Conservation (phyloP, 2,113 vertebrate species). For the Arizona elegans region DNA sequence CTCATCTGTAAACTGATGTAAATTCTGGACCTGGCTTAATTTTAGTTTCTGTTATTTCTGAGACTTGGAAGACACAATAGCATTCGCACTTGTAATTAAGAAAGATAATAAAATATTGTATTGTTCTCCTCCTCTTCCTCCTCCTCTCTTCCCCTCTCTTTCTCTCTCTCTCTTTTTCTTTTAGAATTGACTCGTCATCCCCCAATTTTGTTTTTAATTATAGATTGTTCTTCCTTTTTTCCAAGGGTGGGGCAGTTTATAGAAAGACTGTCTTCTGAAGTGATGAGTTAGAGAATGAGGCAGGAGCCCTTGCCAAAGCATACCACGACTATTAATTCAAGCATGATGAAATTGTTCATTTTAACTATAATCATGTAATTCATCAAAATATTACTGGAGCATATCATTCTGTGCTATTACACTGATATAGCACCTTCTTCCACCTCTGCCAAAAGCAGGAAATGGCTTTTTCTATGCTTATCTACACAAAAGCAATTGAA, state of each 20-base stretch:
- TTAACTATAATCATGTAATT: constrained; percentile 93
- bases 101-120: constrained; percentile 36
- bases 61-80: not conserved
- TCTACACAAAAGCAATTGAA: constrained; percentile 66
- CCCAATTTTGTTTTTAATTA: constrained; percentile 22
- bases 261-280: constrained; percentile 72
- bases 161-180: constrained; percentile 39
- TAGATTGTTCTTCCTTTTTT: constrained; percentile 47
- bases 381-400: constrained; percentile 87
- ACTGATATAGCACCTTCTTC: constrained; percentile 77
- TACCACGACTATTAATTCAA: constrained; percentile 77
- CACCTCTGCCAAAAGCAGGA: constrained; percentile 66
- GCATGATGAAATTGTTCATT: constrained; percentile 89
- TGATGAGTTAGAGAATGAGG: constrained; percentile 76
- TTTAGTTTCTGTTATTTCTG: not conserved
- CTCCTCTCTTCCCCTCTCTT: constrained; percentile 44
- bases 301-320: constrained; percentile 78
- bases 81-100: constrained; percentile 47
- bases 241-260: constrained; percentile 52
- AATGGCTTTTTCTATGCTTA: constrained; percentile 69
- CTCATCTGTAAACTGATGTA: not conserved
- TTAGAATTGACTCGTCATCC: constrained; percentile 47
- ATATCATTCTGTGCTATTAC: constrained; percentile 78
- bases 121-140: not conserved
- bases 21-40: not conserved